Evolutionary conservation across 2,113 vertebrate genomes (phyloP).

Genomic region (Columbina picui): DNA sequence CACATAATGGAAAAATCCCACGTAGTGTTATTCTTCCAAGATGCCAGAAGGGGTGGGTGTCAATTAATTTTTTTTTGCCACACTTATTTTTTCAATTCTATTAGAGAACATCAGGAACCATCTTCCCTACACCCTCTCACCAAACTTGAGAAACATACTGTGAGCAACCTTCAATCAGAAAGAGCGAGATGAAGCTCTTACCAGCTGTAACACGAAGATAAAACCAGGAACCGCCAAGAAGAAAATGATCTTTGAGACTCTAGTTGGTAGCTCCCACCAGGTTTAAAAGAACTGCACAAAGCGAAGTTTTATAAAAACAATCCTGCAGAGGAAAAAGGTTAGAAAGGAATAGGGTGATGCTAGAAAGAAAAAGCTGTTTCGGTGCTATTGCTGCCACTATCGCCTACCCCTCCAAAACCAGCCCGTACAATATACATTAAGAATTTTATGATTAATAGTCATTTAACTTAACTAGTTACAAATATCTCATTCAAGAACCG

Average conservation of each 20-base stretch:
- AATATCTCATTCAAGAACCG: background rate
- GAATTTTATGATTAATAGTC: background rate
- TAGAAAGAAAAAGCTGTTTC: background rate
- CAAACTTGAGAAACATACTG: background rate
- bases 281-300: background rate
- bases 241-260: background rate
- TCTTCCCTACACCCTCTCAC: background rate
- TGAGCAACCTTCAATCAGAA: background rate
- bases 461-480: background rate
- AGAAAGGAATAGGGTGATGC: background rate
- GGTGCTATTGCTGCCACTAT: background rate
- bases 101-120: conserved; percentile 16
- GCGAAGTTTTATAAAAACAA: background rate
- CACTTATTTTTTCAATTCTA: background rate
- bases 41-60: background rate
- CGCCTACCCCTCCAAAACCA: background rate
- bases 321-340: background rate
- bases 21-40: conserved; percentile 1
- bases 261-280: background rate
- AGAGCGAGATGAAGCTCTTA: background rate
- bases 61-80: background rate
- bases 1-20: conserved; percentile 9
- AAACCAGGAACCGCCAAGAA: background rate
- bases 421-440: background rate
- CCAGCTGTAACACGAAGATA: background rate